Evolutionary conservation across 2,113 vertebrate genomes (phyloP).

Genomic region (Callospermophilus lateralis): DNA sequence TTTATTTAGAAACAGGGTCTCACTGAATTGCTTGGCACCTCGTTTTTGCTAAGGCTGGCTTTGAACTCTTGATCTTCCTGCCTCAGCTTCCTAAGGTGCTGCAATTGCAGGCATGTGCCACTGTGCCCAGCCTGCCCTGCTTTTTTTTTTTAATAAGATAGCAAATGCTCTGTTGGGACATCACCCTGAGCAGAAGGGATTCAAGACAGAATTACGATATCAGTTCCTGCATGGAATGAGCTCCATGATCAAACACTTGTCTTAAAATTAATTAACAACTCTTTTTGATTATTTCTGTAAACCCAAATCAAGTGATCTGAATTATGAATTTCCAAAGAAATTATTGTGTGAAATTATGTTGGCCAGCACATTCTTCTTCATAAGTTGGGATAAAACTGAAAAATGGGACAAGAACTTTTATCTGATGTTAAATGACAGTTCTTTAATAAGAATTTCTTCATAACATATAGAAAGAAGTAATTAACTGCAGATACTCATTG

Average conservation of each 20-base stretch:
- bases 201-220: not conserved
- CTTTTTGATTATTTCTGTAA: not conserved
- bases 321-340: constrained; percentile 21
- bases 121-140: too few relatives aligned
- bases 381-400: constrained; percentile 12
- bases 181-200: not conserved
- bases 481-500: not conserved
- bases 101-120: too few relatives aligned
- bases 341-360: not conserved
- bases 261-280: constrained; percentile 24
- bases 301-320: not conserved
- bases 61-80: too few relatives aligned
- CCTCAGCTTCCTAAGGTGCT: too few relatives aligned
- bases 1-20: too few relatives aligned
- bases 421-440: constrained; percentile 1
- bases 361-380: not conserved
- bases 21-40: too few relatives aligned
- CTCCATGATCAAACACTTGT: not conserved
- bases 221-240: not conserved
- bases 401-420: not conserved
- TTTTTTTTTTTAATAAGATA: not conserved
- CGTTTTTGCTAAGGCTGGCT: too few relatives aligned
- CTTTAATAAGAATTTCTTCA: constrained; percentile 30
- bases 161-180: not conserved
- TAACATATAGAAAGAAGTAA: not conserved